A percentile compares a stretch with the other conserved stretches of the same genome.
phyloP scores from a whole-genome alignment of 2,888 invertebrate genomes.

The Drosophila helvetica region DNA sequence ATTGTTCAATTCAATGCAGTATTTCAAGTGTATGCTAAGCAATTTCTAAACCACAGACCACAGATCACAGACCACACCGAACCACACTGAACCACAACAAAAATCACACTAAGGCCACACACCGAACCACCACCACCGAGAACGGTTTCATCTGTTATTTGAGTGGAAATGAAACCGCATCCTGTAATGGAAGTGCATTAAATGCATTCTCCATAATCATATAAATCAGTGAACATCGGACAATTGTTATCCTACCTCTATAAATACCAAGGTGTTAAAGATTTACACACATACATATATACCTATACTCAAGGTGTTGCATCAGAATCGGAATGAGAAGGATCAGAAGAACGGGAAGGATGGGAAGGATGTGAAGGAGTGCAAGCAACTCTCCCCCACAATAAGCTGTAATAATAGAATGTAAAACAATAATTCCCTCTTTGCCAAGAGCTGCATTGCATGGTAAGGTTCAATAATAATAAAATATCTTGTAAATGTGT shows the following conservation, averaged over 20 bases:
- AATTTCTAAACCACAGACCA: slow-evolving; percentile 17
- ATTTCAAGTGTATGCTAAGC: slow-evolving; percentile 42
- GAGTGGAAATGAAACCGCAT: slow-evolving; percentile 27
- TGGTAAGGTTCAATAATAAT: slow-evolving; percentile 59
- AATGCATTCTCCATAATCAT: slow-evolving; percentile 28
- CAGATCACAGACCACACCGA: background rate
- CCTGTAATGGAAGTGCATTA: slow-evolving; percentile 33
- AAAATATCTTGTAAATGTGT: slow-evolving; percentile 47
- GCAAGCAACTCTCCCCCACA: slow-evolving; percentile 28
- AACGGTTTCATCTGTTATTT: slow-evolving; percentile 48
- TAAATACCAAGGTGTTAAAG: slow-evolving; percentile 71
- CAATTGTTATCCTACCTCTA: slow-evolving; percentile 76
- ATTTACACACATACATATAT: slow-evolving; percentile 59
- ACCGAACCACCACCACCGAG: slow-evolving; percentile 51
- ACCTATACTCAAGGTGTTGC: slow-evolving; percentile 40
- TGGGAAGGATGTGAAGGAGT: slow-evolving; percentile 9
- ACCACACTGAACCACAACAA: slow-evolving; percentile 5
- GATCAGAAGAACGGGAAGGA: slow-evolving; percentile 15
- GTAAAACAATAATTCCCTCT: slow-evolving; percentile 71
- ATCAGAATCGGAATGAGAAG: background rate
- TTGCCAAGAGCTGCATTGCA: slow-evolving; percentile 65
- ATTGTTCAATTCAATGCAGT: slow-evolving; percentile 44
- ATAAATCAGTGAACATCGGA: slow-evolving; percentile 63
- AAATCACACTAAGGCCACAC: background rate
- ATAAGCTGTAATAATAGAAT: slow-evolving; percentile 52